These are phyloP conservation scores for Micromesistius poutassou DNA, from an alignment of 2,797 vertebrate species.

Conservation along the genomic window DNA sequence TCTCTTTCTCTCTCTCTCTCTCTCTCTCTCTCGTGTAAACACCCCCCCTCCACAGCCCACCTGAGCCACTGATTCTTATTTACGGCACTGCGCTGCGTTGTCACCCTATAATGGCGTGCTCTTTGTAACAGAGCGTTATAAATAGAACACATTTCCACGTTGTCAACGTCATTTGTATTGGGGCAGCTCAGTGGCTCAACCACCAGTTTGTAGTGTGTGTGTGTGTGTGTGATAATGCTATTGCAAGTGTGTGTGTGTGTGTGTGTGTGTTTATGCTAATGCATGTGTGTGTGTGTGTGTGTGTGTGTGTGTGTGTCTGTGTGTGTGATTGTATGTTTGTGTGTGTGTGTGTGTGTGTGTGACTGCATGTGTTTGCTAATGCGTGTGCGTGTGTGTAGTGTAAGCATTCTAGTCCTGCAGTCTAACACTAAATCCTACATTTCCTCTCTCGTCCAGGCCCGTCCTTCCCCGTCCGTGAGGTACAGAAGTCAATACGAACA, in stretches of 20 bases:
- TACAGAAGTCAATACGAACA: neutral
- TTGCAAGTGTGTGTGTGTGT: too few species aligned
- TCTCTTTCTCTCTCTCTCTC: neutral
- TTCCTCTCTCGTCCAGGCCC: neutral
- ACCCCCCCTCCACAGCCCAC: constrained; percentile 14
- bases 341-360: too few species aligned
- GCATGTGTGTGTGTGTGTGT: too few species aligned
- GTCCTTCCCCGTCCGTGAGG: neutral
- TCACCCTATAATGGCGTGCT: constrained; percentile 4
- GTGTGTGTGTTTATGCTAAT: too few species aligned
- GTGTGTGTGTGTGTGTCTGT: too few species aligned
- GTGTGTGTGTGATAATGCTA: too few species aligned
- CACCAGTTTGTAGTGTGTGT: neutral
- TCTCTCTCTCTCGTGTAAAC: neutral
- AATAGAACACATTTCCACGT: neutral
- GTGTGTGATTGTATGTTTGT: too few species aligned
- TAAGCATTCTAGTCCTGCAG: neutral
- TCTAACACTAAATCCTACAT: neutral
- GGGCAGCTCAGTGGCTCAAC: neutral
- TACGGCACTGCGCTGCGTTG: constrained; percentile 19
- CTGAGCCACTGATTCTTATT: neutral
- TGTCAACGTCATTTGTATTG: neutral
- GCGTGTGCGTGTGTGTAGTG: too few species aligned
- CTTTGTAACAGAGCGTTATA: constrained; percentile 3
- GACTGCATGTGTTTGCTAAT: too few species aligned